Base-by-base conservation (phyloP, 2,113 vertebrate genomes). In the Phylloscopus trochiloides region DNA sequence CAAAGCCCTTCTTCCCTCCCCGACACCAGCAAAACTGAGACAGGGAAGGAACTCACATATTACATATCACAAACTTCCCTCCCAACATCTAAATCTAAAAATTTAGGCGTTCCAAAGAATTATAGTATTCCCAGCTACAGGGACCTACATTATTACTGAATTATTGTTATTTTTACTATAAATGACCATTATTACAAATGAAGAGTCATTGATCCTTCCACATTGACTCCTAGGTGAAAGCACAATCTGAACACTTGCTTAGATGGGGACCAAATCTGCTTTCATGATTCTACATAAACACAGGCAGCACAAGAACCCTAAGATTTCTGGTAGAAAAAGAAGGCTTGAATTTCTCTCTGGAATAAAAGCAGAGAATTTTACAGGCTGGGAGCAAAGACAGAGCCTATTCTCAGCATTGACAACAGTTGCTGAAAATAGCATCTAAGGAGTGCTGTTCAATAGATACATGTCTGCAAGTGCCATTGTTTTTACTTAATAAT, bases 11-110 rank as follows among this genome's bases (percentile, higher is more conserved):
- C 24, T 42, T 43, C 28, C 38, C 22, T 45, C 32, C 17, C 15
- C 0, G 0, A 73, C 14, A 31, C 32, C 28, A 54, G 57, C 40
- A 81, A 32, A 91, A 51, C 21, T 3, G 12, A 84, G 10, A 7
- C 31, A 34, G 6, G 28, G 57, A 75, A 81, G 13, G 21, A 62
- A 51, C 19, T 48, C 32, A 15, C 0, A 2, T 6, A 21, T 31
- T 36, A 34, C 9, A 14, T 10, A 45, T 7, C 28, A 63, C 10
- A 51, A 19, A 24, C 20, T 16, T 57, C 52, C n/a, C 61, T 75
- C 34, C 8, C 28, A 75, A 45, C 28, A 68, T 4, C 13, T 31
- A 42, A 57, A 65, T 17, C 25, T 38, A 52, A 63, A 50, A 73
- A 43, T 58, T 45, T 22, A 80, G 17, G 20, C 40, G 54, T 78